phyloP scores from a whole-genome alignment of 2,888 invertebrate species.

The Zygothrica quintamaculata region DNA sequence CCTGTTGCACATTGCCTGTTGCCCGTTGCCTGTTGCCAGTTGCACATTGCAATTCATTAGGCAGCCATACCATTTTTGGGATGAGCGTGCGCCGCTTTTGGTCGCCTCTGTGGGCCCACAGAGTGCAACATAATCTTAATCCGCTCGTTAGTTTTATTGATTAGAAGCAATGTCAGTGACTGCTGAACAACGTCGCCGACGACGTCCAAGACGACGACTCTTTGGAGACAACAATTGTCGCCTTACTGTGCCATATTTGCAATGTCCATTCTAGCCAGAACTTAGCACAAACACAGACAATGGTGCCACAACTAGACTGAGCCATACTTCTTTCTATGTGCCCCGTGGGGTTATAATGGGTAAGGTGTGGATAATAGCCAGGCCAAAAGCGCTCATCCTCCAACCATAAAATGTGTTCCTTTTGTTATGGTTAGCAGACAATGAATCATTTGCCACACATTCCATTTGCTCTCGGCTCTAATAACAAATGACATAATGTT shows the following conservation, averaged over 20 bases:
- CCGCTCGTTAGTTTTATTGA: conserved; percentile 81
- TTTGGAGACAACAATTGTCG: conserved; percentile 82
- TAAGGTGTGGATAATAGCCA: conserved; percentile 25
- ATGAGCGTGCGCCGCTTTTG: conserved; percentile 80
- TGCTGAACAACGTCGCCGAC: too few species aligned
- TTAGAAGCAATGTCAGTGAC: conserved; percentile 69
- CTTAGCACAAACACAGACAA: conserved; percentile 43
- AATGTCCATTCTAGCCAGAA: conserved; percentile 33
- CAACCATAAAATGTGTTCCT: conserved; percentile 1
- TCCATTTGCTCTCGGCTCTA: conserved; percentile 46
- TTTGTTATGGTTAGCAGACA: conserved; percentile 19
- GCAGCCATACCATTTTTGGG: conserved; percentile 73
- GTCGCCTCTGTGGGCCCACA: conserved; percentile 55
- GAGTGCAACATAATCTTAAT: conserved; percentile 76
- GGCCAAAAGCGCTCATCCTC: conserved; percentile 8
- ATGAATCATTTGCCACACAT: conserved; percentile 59
- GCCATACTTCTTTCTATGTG: conserved; percentile 30
- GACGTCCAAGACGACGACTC: conserved; percentile 56
- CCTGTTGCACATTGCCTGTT: conserved; percentile 8
- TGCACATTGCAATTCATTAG: conserved; percentile 74
- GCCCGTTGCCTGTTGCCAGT: conserved; percentile 5
- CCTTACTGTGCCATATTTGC: conserved; percentile 81
- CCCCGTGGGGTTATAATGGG: conserved; percentile 44
- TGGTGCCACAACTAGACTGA: conserved; percentile 29
- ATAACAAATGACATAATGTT: conserved; percentile 64